These are phyloP conservation scores for Cheilosia soror DNA, from an alignment of 2,888 invertebrate genomes.

Conservation along the genomic window DNA sequence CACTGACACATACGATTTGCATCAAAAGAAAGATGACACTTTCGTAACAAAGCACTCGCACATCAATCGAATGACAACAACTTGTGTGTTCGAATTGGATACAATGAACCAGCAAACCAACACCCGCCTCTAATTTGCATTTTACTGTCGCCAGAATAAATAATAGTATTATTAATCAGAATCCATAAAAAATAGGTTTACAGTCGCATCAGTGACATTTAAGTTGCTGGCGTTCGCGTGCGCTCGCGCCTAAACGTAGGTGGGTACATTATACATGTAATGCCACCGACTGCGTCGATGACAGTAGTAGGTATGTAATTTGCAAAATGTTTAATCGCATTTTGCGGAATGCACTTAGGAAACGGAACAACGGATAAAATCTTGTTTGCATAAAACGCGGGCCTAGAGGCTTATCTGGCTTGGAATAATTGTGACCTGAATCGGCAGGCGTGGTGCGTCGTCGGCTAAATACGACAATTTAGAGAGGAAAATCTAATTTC, in stretches of 20 bases:
- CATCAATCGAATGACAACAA: background rate
- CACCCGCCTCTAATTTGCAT: conserved; percentile 63
- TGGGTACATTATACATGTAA: background rate
- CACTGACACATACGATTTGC: conserved; percentile 20
- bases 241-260: conserved; percentile 24
- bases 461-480: conserved; percentile 42
- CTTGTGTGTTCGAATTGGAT: conserved; percentile 10
- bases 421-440: conserved; percentile 35
- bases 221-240: conserved; percentile 2
- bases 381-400: conserved; percentile 61
- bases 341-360: conserved; percentile 65
- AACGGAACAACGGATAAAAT: conserved; percentile 67
- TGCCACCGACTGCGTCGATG: conserved; percentile 3
- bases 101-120: conserved; percentile 43
- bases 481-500: conserved; percentile 39
- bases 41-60: background rate
- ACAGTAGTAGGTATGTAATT: conserved; percentile 44
- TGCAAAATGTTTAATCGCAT: conserved; percentile 59
- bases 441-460: conserved; percentile 5
- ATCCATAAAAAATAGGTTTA: conserved; percentile 41
- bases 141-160: conserved; percentile 60
- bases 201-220: conserved; percentile 38
- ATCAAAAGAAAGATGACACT: conserved; percentile 16
- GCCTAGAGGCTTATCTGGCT: conserved; percentile 33
- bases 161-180: conserved; percentile 54